phyloP scores from a whole-genome alignment of 2,888 invertebrate genomes.

The Tenthredo mesomela region DNA sequence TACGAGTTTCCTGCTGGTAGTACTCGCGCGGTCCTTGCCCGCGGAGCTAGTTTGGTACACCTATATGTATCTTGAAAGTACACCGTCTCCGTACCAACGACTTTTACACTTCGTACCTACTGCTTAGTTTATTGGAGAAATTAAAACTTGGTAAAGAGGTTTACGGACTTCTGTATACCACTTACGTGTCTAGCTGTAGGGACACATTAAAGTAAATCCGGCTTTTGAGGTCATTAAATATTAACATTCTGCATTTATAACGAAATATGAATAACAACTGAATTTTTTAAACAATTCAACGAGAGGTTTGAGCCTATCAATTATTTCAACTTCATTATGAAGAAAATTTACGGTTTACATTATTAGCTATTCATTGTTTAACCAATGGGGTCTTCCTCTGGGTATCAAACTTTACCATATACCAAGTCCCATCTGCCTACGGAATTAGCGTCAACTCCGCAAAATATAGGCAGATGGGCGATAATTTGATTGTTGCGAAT shows the following conservation, averaged over 20 bases:
- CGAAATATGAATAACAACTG: not conserved
- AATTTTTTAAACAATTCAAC: not conserved
- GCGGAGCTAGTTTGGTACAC: not conserved
- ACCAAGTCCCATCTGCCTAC: slow-evolving; percentile 7
- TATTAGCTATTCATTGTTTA: slow-evolving; percentile 18
- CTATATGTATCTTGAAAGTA: not conserved
- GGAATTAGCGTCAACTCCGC: slow-evolving; percentile 13
- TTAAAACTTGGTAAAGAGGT: slow-evolving; percentile 34
- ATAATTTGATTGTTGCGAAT: slow-evolving; percentile 42
- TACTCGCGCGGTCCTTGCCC: not conserved
- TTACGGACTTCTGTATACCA: not conserved
- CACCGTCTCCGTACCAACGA: slow-evolving; percentile 26
- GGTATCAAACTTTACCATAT: slow-evolving; percentile 27
- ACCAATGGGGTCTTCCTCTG: not conserved
- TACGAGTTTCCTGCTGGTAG: slow-evolving; percentile 44
- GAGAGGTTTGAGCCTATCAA: not conserved
- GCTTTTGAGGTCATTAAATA: not conserved
- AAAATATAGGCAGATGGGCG: slow-evolving; percentile 40
- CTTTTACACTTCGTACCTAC: slow-evolving; percentile 28
- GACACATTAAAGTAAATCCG: not conserved
- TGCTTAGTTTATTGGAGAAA: slow-evolving; percentile 44
- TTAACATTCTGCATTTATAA: not conserved
- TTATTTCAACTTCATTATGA: not conserved
- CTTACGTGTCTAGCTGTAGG: not conserved
- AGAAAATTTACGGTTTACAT: not conserved